Percentiles rank a stretch among this genome's conserved stretches.
These are phyloP conservation scores for Zaprionus vittiger DNA, from an alignment of 1,140 invertebrate genomes.

Conservation along the genomic window DNA sequence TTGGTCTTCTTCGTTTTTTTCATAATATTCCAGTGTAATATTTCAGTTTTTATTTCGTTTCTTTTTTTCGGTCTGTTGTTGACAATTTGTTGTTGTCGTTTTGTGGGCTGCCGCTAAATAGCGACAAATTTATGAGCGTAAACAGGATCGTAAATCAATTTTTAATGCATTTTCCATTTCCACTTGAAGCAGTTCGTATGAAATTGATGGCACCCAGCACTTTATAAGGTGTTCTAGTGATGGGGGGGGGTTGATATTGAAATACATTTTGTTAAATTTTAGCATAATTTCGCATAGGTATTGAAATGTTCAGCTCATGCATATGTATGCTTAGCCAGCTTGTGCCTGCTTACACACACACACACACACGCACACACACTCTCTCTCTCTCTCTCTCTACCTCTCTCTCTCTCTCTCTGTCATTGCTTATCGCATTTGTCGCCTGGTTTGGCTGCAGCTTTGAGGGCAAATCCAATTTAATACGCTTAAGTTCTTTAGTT, in stretches of 20 bases:
- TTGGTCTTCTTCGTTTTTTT: conserved; percentile 45
- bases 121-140: conserved; percentile 82
- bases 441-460: conserved; percentile 75
- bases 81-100: conserved; percentile 70
- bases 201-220: conserved; percentile 64
- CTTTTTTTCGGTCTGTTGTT: conserved; percentile 31
- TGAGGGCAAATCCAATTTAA: conserved; percentile 79
- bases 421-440: conserved; percentile 65
- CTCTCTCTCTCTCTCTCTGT: neutral
- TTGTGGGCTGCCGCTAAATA: conserved; percentile 73
- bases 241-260: neutral
- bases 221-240: conserved; percentile 12
- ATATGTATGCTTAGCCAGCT: conserved; percentile 27
- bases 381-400: neutral
- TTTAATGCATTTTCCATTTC: conserved; percentile 79
- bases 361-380: neutral
- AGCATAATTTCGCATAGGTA: conserved; percentile 20
- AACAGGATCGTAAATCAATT: conserved; percentile 75
- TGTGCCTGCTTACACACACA: conserved; percentile 6
- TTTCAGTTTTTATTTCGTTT: conserved; percentile 64
- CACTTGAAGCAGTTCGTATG: conserved; percentile 18
- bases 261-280: conserved; percentile 17
- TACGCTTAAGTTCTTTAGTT: conserved; percentile 80
- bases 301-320: conserved; percentile 24
- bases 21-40: conserved; percentile 79